Evolutionary conservation across 2,113 vertebrate genomes (phyloP), one percentile per base, ranked within the genome.

Genomic region (Malurus melanocephalus): DNA sequence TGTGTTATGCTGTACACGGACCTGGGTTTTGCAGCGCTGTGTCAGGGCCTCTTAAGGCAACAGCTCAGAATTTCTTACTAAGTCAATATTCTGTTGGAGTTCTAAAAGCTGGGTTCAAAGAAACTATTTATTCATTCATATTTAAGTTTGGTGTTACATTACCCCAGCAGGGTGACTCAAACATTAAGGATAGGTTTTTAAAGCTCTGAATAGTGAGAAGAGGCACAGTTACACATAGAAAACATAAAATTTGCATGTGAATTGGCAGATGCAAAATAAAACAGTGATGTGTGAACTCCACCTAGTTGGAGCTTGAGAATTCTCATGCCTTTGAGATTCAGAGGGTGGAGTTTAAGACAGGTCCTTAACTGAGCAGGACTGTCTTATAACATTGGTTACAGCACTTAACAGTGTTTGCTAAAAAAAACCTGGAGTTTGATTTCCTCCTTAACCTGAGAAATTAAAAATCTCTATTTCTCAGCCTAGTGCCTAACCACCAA

Each of bases 241-340:
- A 16, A 11, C 38, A 42, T 27, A 32, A 87, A 73, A 91, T 94
- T 81, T 93, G 42, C 85, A 76, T 76, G 20, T 61, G 82, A 93
- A 89, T 61, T 43, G 53, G 46, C 12, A 82, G 85, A 76, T 57
- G 32, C 38, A 89, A 89, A 89, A 93, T 33, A 65, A 87, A 87
- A 30, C 35, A 45, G 35, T 49, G 33, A 28, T 30, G 42, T n/a
- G 55, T 66, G 56, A 95, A 91, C 32, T 76, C 48, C 51, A 87
- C 17, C 59, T 64, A 79, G 38, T 3, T 49, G 71, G 53, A 90
- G 30, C 46, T 65, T 71, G n/a, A 52, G 35, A 33, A 35, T 65
- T 75, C 64, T 52, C 27, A 38, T 22, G 51, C 26, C 56, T 93
- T 87, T 91, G 81, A 91, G 75, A 87, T 82, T 91, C 38, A 45